These are phyloP conservation scores for Mycetomoellerius zeteki DNA, from an alignment of 1,140 invertebrate genomes.

Conservation along the genomic window DNA sequence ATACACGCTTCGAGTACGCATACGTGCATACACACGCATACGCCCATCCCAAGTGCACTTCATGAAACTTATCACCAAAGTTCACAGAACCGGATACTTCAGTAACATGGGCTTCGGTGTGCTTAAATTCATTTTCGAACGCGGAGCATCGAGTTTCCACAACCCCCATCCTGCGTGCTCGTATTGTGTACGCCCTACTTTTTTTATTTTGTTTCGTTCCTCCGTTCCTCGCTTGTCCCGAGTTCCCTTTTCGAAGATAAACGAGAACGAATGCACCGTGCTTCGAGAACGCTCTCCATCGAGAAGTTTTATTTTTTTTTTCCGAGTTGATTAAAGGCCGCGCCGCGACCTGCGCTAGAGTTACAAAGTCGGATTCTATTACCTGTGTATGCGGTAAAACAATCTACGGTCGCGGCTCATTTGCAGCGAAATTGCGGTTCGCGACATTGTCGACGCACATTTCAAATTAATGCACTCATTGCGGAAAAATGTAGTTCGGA, in stretches of 20 bases:
- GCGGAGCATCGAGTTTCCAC: constrained; percentile 70
- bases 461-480: constrained; percentile 43
- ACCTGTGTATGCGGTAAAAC: constrained; percentile 52
- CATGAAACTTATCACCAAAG: constrained; percentile 79
- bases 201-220: constrained; percentile 59
- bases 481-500: not conserved
- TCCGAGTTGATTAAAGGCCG: constrained; percentile 51
- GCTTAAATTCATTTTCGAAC: constrained; percentile 80
- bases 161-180: constrained; percentile 54
- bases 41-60: constrained; percentile 56
- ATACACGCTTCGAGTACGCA: constrained; percentile 47
- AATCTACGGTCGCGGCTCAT: constrained; percentile 58
- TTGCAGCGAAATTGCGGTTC: constrained; percentile 39
- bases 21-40: constrained; percentile 22
- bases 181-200: constrained; percentile 27
- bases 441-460: constrained; percentile 12
- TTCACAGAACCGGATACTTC: constrained; percentile 71
- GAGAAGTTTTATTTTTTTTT: constrained; percentile 57
- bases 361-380: constrained; percentile 63
- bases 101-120: constrained; percentile 65
- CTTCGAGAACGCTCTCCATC: constrained; percentile 70
- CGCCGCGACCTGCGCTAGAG: constrained; percentile 37
- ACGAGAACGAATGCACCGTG: constrained; percentile 59
- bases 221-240: constrained; percentile 62
- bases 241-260: constrained; percentile 70